Percentiles rank a stretch among this genome's conserved stretches.
These are phyloP conservation scores for Microtus montanus DNA, from an alignment of 2,113 vertebrate genomes.

Conservation along the genomic window DNA sequence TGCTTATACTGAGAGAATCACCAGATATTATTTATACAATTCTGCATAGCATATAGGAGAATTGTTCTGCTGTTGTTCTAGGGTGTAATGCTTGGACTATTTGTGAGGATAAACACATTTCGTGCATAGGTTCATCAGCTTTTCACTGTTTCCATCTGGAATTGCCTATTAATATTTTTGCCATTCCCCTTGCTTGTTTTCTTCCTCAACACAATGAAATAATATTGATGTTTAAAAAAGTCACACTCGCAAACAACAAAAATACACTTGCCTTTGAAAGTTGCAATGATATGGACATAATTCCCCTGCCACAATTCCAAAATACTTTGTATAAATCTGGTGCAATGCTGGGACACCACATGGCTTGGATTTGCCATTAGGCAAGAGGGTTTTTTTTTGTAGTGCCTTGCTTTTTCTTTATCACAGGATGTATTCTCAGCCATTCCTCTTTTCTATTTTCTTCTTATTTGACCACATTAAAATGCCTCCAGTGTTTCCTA, in stretches of 20 bases:
- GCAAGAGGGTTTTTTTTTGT: not conserved
- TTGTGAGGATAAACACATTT: slow-evolving; percentile 23
- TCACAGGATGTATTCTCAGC: not conserved
- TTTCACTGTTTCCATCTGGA: not conserved
- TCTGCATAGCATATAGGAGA: not conserved
- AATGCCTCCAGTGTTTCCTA: not conserved
- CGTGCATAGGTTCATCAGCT: not conserved
- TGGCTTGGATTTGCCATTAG: not conserved
- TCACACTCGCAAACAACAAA: not conserved
- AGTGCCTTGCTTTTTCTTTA: not conserved
- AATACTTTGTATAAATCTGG: not conserved
- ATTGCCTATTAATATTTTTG: not conserved
- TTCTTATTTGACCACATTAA: not conserved
- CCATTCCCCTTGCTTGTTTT: not conserved
- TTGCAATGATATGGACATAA: not conserved
- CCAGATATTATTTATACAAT: not conserved
- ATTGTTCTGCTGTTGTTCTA: slow-evolving; percentile 37
- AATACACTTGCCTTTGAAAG: not conserved
- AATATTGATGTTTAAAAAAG: not conserved
- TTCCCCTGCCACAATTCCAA: not conserved
- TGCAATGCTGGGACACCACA: not conserved
- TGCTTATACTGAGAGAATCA: slow-evolving; percentile 32
- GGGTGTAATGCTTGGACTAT: slow-evolving; percentile 23
- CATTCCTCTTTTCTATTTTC: not conserved
- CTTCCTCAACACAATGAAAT: not conserved